Percentiles rank a stretch among this genome's conserved stretches.
Conservation (phyloP, 2,888 invertebrate genomes). For the Patella ulyssiponensis region DNA sequence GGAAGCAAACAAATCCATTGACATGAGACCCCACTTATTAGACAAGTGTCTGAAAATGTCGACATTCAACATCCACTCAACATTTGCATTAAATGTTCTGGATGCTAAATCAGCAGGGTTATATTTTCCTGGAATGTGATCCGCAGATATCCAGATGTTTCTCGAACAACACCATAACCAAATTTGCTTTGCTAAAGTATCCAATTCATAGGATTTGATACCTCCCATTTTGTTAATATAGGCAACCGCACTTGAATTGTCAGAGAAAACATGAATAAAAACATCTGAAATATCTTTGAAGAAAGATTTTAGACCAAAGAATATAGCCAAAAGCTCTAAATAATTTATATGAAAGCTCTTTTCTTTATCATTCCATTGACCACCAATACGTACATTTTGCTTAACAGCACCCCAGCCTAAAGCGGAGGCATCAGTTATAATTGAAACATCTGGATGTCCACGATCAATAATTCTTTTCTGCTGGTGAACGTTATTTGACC, state of each 20-base stretch:
- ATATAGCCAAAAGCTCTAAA: not conserved
- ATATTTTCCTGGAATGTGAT: too few relatives aligned
- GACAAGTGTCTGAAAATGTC: too few relatives aligned
- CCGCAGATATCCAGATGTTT: too few relatives aligned
- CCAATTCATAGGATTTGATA: not conserved
- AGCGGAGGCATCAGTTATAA: not conserved
- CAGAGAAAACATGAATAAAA: not conserved
- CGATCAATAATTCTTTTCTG: not conserved
- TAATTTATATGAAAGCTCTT: not conserved
- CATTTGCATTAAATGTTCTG: too few relatives aligned
- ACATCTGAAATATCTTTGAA: not conserved
- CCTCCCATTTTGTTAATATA: not conserved
- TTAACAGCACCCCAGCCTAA: not conserved
- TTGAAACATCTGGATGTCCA: not conserved
- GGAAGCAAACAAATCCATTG: too few relatives aligned
- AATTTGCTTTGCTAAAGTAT: not conserved
- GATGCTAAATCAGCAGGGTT: too few relatives aligned
- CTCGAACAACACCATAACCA: not conserved
- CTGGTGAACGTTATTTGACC: not conserved
- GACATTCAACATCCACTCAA: too few relatives aligned
- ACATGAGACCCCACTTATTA: too few relatives aligned
- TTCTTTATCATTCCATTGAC: not conserved
- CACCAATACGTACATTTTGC: too few relatives aligned
- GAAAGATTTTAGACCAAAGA: not conserved
- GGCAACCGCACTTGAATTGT: too few relatives aligned